phyloP scores from a whole-genome alignment of 1,140 invertebrate genomes.

The Psix sp. region DNA sequence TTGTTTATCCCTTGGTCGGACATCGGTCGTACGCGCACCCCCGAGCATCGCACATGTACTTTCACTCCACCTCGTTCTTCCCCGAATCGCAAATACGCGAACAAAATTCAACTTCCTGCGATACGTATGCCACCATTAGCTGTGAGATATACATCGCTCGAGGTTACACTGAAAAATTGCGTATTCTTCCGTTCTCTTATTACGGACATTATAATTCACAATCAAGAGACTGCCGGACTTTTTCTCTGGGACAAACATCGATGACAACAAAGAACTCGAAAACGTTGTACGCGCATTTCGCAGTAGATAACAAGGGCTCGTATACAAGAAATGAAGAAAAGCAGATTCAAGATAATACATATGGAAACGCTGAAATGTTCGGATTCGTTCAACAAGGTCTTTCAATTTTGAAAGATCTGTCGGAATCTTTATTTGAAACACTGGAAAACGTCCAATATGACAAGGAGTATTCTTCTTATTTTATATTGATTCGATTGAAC shows the following conservation, averaged over 20 bases:
- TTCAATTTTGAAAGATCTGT: too few species aligned
- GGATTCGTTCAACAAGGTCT: too few species aligned
- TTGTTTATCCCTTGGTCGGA: constrained; percentile 63
- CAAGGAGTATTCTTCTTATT: too few species aligned
- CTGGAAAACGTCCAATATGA: too few species aligned
- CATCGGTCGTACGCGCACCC: constrained; percentile 53
- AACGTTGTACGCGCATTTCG: too few species aligned
- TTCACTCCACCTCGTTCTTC: constrained; percentile 56
- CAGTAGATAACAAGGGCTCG: too few species aligned
- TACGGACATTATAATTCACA: constrained; percentile 45
- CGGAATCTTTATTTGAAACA: too few species aligned
- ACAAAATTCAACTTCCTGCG: constrained; percentile 39
- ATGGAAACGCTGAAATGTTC: too few species aligned
- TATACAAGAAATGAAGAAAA: too few species aligned
- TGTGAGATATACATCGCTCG: constrained; percentile 3
- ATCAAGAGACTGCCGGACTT: constrained; percentile 19
- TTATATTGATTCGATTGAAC: too few species aligned
- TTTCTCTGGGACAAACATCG: constrained; percentile 26
- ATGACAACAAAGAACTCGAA: constrained; percentile 10
- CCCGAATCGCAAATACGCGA: constrained; percentile 46
- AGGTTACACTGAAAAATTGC: constrained; percentile 48
- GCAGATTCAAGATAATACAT: too few species aligned
- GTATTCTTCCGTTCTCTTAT: constrained; percentile 25
- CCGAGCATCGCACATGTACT: constrained; percentile 45
- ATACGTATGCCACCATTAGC: constrained; percentile 6